These are phyloP conservation scores for Ichneumon xanthorius DNA, from an alignment of 2,888 invertebrate species.

Conservation along the genomic window DNA sequence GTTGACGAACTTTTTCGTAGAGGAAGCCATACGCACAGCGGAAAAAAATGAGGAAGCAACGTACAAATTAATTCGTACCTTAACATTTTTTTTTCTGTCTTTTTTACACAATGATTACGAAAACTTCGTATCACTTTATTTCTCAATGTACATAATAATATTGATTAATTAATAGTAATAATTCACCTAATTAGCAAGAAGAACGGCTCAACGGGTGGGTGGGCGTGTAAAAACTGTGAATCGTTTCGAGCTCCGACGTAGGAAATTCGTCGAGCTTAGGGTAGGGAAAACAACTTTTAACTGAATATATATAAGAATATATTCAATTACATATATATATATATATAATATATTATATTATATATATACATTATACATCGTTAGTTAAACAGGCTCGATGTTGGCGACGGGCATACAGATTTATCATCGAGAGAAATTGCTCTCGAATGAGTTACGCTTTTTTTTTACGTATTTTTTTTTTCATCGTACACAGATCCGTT, in stretches of 20 bases:
- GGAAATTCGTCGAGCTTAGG: constrained; percentile 32
- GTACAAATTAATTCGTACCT: neutral
- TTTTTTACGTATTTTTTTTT: neutral
- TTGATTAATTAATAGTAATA: constrained; percentile 45
- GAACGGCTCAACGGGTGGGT: constrained; percentile 51
- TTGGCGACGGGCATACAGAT: neutral
- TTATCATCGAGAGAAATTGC: neutral
- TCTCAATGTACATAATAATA: constrained; percentile 65
- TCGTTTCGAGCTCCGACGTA: constrained; percentile 39
- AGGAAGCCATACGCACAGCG: neutral
- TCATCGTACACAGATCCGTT: neutral
- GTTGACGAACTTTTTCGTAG: too few species aligned
- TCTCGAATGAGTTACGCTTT: neutral
- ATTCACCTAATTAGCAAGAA: constrained; percentile 66
- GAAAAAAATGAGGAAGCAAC: neutral
- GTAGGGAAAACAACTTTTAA: neutral
- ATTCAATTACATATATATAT: too few species aligned
- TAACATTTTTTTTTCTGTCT: neutral
- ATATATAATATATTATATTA: too few species aligned
- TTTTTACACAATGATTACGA: constrained; percentile 62
- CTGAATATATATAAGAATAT: too few species aligned
- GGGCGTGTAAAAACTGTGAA: constrained; percentile 39
- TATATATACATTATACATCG: neutral
- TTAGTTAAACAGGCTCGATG: constrained; percentile 3
- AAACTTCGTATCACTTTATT: constrained; percentile 61